Evolutionary conservation across 2,888 invertebrate species (phyloP).

Genomic region (Cephus sareptanus): DNA sequence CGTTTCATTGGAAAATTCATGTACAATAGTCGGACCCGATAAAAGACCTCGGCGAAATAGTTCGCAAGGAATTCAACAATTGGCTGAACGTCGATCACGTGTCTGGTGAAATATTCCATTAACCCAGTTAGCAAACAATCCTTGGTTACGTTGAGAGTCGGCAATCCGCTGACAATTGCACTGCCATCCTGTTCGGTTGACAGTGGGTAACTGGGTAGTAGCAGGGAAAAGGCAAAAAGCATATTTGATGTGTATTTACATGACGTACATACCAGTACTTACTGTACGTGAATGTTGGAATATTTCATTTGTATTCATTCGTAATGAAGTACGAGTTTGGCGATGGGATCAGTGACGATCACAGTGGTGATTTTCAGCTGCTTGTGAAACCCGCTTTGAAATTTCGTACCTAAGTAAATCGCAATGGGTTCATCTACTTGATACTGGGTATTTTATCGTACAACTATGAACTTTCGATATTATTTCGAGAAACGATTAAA

Average conservation of each 20-base stretch:
- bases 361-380: neutral
- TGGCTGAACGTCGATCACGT: neutral
- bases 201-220: neutral
- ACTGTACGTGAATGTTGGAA: neutral
- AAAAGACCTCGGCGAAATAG: neutral
- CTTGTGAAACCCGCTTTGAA: neutral
- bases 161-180: slow-evolving; percentile 36
- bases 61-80: neutral
- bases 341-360: slow-evolving; percentile 40
- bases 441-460: neutral
- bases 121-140: slow-evolving; percentile 36
- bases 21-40: neutral
- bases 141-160: slow-evolving; percentile 32
- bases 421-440: neutral
- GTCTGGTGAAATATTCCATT: slow-evolving; percentile 28
- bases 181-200: slow-evolving; percentile 6
- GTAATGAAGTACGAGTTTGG: slow-evolving; percentile 28
- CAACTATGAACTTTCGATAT: neutral
- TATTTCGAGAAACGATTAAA: neutral
- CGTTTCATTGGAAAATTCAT: neutral
- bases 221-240: slow-evolving; percentile 30
- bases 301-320: slow-evolving; percentile 41
- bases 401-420: neutral
- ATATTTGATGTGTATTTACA: slow-evolving; percentile 44
- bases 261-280: slow-evolving; percentile 15